These are phyloP conservation scores for Mus spicilegus DNA, from an alignment of 2,113 vertebrate genomes.

Conservation along the genomic window DNA sequence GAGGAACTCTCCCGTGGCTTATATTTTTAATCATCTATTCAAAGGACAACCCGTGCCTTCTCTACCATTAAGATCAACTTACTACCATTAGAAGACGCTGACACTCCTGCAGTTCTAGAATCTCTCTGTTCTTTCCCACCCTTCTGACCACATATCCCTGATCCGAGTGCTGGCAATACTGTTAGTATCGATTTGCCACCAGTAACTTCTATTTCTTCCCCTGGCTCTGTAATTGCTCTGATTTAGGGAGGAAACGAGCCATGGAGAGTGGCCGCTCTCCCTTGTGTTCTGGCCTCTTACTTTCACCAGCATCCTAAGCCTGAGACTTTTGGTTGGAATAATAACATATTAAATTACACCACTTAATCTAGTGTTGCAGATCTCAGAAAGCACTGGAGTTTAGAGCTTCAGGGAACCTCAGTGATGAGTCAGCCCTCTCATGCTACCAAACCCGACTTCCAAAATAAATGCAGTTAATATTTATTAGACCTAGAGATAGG, in stretches of 20 bases:
- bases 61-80: not conserved
- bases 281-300: not conserved
- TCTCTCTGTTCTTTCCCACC: not conserved
- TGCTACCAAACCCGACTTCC: not conserved
- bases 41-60: not conserved
- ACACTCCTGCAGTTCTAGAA: not conserved
- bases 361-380: slow-evolving; percentile 12
- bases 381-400: slow-evolving; percentile 1
- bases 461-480: not conserved
- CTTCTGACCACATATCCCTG: not conserved
- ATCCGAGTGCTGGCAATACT: not conserved
- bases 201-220: not conserved
- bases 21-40: slow-evolving; percentile 31
- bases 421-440: not conserved
- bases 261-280: not conserved
- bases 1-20: slow-evolving; percentile 4
- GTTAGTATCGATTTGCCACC: not conserved
- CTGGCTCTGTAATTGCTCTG: not conserved
- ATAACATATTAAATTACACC: not conserved
- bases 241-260: not conserved
- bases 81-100: not conserved
- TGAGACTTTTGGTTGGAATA: slow-evolving; percentile 5
- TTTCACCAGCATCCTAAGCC: not conserved
- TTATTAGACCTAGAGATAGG: slow-evolving; percentile 2
- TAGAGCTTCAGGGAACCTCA: not conserved